A percentile compares a stretch with the other conserved stretches of the same genome.
Evolutionary conservation across 2,797 vertebrate genomes (phyloP).

Genomic region (Anabacerthia variegaticeps): DNA sequence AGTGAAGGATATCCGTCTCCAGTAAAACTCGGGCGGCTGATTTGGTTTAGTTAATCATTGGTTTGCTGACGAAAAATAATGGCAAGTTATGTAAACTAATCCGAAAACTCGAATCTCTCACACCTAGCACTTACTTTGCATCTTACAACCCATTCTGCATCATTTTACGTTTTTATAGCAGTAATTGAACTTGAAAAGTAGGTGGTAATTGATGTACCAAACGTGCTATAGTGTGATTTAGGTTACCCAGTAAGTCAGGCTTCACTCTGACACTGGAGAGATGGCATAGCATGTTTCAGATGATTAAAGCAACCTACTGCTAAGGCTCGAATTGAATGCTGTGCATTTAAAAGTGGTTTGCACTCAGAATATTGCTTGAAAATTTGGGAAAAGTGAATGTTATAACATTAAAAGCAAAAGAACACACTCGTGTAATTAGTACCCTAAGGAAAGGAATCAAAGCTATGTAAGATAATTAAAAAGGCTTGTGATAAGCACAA

Average conservation of each 20-base stretch:
- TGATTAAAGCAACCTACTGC: conserved; percentile 59
- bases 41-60: neutral
- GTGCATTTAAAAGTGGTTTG: conserved; percentile 47
- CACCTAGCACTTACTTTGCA: neutral
- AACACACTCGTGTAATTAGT: conserved; percentile 37
- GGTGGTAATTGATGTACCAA: conserved; percentile 31
- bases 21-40: neutral
- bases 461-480: conserved; percentile 64
- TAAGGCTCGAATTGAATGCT: conserved; percentile 30
- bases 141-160: neutral
- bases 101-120: neutral
- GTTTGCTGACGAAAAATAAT: neutral
- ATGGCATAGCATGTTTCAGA: conserved; percentile 42
- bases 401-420: neutral
- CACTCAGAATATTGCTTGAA: conserved; percentile 11
- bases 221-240: conserved; percentile 35
- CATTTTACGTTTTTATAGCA: conserved; percentile 33
- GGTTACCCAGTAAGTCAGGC: conserved; percentile 14
- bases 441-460: conserved; percentile 58
- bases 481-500: conserved; percentile 51
- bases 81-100: neutral
- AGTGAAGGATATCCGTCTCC: neutral
- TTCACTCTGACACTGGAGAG: conserved; percentile 18
- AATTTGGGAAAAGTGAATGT: neutral
- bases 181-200: conserved; percentile 33